Evolutionary conservation across 1,140 invertebrate genomes (phyloP).

Genomic region (Caerostris extrusa): DNA sequence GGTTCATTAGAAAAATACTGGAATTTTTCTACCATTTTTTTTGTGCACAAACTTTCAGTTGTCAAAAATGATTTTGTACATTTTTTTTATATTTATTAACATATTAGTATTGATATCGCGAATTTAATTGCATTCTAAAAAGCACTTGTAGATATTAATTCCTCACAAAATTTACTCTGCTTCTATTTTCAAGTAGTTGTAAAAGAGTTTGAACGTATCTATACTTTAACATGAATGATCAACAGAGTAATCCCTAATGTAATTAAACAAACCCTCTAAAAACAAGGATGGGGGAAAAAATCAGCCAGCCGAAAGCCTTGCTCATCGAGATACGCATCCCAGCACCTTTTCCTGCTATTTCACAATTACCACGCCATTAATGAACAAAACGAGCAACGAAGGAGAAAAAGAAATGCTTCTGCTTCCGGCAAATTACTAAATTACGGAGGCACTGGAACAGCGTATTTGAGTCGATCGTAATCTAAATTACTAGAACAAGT

Average conservation of each 20-base stretch:
- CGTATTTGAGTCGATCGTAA: slow-evolving; percentile 71
- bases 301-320: background rate
- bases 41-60: too few relatives aligned
- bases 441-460: slow-evolving; percentile 58
- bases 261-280: slow-evolving; percentile 26
- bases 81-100: too few relatives aligned
- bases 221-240: slow-evolving; percentile 9
- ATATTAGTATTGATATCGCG: too few relatives aligned
- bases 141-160: too few relatives aligned
- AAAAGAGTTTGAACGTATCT: background rate
- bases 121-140: too few relatives aligned
- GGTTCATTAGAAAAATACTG: too few relatives aligned
- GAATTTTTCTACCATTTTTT: too few relatives aligned
- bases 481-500: slow-evolving; percentile 77
- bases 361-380: slow-evolving; percentile 63
- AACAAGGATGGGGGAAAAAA: background rate
- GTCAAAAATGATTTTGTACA: too few relatives aligned
- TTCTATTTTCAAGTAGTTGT: background rate
- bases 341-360: slow-evolving; percentile 45
- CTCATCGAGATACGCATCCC: slow-evolving; percentile 8
- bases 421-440: slow-evolving; percentile 65
- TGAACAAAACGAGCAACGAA: slow-evolving; percentile 45
- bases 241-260: slow-evolving; percentile 2
- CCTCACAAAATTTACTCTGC: background rate
- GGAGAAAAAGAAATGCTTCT: slow-evolving; percentile 47